A percentile compares a stretch with the other conserved stretches of the same genome.
phyloP scores from a whole-genome alignment of 2,797 vertebrate genomes.

The Moxostoma hubbsi region DNA sequence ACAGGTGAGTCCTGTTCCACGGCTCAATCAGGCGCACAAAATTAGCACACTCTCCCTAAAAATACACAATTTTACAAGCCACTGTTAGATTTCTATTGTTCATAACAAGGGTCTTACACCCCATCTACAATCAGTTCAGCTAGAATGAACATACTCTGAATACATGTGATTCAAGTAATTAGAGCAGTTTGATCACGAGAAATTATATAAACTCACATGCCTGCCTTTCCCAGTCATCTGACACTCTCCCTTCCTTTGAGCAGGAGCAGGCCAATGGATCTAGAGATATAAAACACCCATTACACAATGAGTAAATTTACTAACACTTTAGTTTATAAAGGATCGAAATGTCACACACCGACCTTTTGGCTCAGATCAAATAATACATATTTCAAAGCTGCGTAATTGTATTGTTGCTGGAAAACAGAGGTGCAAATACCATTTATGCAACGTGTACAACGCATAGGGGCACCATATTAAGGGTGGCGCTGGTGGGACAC shows the following conservation, averaged over 20 bases:
- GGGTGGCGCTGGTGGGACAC: too few species aligned
- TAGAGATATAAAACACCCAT: slow-evolving; percentile 49
- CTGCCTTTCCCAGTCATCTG: slow-evolving; percentile 85
- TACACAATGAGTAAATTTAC: slow-evolving; percentile 4
- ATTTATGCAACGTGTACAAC: too few species aligned
- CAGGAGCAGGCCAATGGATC: slow-evolving; percentile 86
- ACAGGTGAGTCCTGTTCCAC: slow-evolving; percentile 88
- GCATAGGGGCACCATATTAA: too few species aligned
- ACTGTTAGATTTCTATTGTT: slow-evolving; percentile 1
- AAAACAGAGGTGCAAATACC: too few species aligned
- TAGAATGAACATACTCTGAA: neutral
- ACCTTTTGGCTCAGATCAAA: too few species aligned
- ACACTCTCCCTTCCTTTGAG: slow-evolving; percentile 83
- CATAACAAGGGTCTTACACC: neutral
- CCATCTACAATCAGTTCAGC: neutral
- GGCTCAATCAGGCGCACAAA: slow-evolving; percentile 85
- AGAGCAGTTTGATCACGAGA: neutral
- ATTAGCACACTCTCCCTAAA: slow-evolving; percentile 87
- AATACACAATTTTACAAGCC: slow-evolving; percentile 1
- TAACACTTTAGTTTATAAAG: neutral
- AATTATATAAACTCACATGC: slow-evolving; percentile 71
- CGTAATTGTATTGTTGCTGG: too few species aligned
- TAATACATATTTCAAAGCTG: too few species aligned
- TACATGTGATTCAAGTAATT: neutral
- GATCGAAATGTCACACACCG: too few species aligned